Evolutionary conservation across 2,113 vertebrate species (phyloP), one percentile per base, ranked within the genome.

Genomic region (Cyanoderma ruficeps): DNA sequence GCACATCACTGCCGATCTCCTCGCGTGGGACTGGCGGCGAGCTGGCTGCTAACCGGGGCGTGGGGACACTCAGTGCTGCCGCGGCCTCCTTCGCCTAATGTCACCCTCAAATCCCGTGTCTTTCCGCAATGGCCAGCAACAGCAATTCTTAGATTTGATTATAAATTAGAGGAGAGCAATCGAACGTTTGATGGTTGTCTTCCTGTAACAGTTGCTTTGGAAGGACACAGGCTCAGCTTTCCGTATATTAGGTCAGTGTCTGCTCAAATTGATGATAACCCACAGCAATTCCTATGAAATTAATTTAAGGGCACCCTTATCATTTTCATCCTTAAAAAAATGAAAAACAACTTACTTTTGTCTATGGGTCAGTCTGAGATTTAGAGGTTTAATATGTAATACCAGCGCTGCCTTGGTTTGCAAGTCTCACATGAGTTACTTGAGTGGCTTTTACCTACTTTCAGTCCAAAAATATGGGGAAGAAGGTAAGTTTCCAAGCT

Each of bases 31-130:
- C 39, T 39, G 39, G 39, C 39, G 39, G 39, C 39, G 39, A 8
- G 0, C 15, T 15, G 49, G 12, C 1, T 2, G 1, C 20, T 35
- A 4, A 15, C 15, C 46, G 0, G 21, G 3, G 7, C 33, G 5
- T 16, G 3, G 3, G 13, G 22, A 0, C 13, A 1, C 15, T 2
- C 24, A 1, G 23, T 2, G 44, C 41, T 15, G 19, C 15, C 33
- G 8, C 4, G 1, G 5, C 15, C 27, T 33, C 22, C 28, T 33
- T 15, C 42, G 1, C 39, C 3, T 1, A 4, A 72, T 30, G 3
- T 3, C 33, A 1, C 42, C 47, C 11, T 42, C 69, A 12, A 1
- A 13, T 22, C 18, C 9, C 0, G 0, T 19, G 57, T 46, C 30
- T 60, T 41, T 41, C 68, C 5, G 1, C 68, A 12, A 0, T 3